These are phyloP conservation scores for Teleiodes luculella DNA, from an alignment of 2,888 invertebrate genomes.

Conservation along the genomic window DNA sequence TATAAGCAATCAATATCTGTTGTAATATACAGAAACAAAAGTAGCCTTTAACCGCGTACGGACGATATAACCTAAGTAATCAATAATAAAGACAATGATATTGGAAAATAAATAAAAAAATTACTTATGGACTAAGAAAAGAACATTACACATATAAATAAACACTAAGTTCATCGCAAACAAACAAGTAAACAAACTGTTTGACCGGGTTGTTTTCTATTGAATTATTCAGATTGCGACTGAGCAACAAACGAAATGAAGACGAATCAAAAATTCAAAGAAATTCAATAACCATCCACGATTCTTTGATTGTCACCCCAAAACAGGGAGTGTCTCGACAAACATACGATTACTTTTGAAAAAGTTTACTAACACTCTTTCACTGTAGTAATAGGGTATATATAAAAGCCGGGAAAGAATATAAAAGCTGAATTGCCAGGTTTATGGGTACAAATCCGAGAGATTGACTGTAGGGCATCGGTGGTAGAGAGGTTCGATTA, in stretches of 20 bases:
- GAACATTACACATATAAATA: too few species aligned
- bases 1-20: too few species aligned
- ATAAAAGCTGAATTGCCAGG: neutral
- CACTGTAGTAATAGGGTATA: neutral
- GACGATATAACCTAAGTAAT: too few species aligned
- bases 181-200: neutral
- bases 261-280: constrained; percentile 70
- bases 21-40: too few species aligned
- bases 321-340: constrained; percentile 43
- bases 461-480: constrained; percentile 68
- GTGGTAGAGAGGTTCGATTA: constrained; percentile 50
- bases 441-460: constrained; percentile 58
- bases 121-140: too few species aligned
- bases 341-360: constrained; percentile 19
- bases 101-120: too few species aligned
- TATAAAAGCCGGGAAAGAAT: neutral
- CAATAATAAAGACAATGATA: too few species aligned
- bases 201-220: neutral
- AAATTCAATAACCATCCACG: constrained; percentile 70
- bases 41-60: too few species aligned
- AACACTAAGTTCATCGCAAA: neutral
- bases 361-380: neutral
- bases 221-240: constrained; percentile 35
- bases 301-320: constrained; percentile 71
- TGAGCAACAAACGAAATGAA: constrained; percentile 53